Percentiles rank a stretch among this genome's conserved stretches.
phyloP scores from a whole-genome alignment of 2,888 invertebrate species.

The Alviniconcha strummeri region DNA sequence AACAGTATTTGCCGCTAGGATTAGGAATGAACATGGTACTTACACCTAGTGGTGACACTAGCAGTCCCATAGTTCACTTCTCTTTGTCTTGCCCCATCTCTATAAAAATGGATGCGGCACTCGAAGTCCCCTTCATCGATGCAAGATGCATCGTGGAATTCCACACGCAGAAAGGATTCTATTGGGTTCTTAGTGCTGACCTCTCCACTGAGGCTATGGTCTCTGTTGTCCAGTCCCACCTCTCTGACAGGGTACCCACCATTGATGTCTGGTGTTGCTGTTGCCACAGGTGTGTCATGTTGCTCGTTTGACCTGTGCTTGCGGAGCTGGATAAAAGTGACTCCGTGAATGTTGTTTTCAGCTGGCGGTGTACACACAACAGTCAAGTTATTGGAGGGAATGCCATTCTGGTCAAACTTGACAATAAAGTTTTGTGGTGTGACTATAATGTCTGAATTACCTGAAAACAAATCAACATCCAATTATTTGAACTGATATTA shows the following conservation, averaged over 20 bases:
- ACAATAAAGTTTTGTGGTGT: conserved; percentile 19
- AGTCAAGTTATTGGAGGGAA: conserved; percentile 3
- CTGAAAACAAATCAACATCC: background rate
- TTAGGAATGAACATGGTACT: background rate
- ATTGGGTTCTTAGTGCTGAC: background rate
- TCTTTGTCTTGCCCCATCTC: background rate
- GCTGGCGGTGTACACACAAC: background rate
- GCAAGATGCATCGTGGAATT: conserved; percentile 4
- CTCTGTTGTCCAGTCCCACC: background rate
- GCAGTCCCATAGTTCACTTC: background rate
- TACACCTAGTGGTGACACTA: conserved; percentile 3
- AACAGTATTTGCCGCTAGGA: too few species aligned
- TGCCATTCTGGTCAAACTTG: background rate
- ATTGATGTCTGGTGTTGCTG: background rate
- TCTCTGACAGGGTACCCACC: background rate
- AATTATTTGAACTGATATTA: too few species aligned
- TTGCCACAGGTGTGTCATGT: background rate
- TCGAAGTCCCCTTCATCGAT: conserved; percentile 9
- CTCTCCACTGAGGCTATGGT: background rate
- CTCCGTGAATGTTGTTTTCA: background rate
- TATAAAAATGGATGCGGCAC: conserved; percentile 3
- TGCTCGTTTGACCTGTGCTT: background rate
- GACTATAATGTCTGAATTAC: conserved; percentile 20
- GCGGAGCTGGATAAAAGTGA: conserved; percentile 17
- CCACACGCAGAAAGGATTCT: conserved; percentile 10